phyloP scores from a whole-genome alignment of 2,113 vertebrate genomes.

The Aegithalos caudatus region DNA sequence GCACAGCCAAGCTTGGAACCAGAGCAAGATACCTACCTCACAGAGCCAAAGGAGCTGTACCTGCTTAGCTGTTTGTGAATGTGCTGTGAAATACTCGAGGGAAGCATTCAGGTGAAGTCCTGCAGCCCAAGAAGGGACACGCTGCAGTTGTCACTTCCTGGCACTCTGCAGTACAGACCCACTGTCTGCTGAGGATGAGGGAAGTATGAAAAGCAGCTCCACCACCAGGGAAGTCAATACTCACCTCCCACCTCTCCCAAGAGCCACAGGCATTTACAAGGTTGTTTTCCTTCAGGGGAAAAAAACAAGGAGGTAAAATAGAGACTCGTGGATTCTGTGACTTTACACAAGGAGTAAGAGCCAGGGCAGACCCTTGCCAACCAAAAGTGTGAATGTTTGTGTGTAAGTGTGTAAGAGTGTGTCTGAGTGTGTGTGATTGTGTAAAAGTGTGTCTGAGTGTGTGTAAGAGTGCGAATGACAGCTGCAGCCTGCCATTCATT shows the following conservation, averaged over 20 bases:
- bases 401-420: not conserved
- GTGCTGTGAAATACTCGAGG: not conserved
- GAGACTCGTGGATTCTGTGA: not conserved
- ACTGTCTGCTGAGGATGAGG: fast-evolving
- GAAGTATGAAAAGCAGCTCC: not conserved
- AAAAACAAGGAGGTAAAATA: not conserved
- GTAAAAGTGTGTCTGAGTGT: not conserved
- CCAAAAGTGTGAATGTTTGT: not conserved
- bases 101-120: not conserved
- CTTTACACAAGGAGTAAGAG: not conserved
- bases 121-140: fast-evolving
- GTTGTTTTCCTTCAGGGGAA: not conserved
- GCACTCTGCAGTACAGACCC: not conserved
- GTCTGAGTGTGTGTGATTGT: not conserved
- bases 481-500: not conserved
- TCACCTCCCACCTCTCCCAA: not conserved
- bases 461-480: not conserved
- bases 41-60: not conserved
- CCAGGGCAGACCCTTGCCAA: not conserved
- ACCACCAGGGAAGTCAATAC: not conserved
- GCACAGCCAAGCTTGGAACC: not conserved
- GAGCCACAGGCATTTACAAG: not conserved
- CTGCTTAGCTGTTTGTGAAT: not conserved
- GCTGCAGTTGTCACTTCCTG: not conserved
- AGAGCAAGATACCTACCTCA: not conserved